phyloP scores from a whole-genome alignment of 2,888 invertebrate genomes.

The Xestobium rufovillosum region DNA sequence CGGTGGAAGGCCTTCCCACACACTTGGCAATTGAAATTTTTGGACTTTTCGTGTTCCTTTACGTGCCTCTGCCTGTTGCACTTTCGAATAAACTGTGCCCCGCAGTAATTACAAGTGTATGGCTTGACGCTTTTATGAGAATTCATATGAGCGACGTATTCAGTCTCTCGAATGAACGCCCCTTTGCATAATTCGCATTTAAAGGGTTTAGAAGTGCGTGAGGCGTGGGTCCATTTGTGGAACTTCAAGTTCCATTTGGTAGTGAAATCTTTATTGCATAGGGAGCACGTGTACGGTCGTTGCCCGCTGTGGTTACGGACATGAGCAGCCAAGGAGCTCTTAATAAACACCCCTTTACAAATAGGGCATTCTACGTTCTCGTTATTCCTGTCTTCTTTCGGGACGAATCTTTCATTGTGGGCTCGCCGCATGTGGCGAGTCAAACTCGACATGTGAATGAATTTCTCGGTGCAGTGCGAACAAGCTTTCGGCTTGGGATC shows the following conservation, averaged over 20 bases:
- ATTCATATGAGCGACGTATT: constrained; percentile 78
- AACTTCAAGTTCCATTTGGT: constrained; percentile 87
- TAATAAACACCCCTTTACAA: constrained; percentile 69
- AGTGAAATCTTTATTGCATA: constrained; percentile 79
- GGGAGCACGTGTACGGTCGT: constrained; percentile 69
- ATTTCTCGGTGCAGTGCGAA: constrained; percentile 77
- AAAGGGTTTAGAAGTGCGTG: constrained; percentile 74
- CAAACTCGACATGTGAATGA: constrained; percentile 74
- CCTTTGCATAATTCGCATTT: constrained; percentile 78
- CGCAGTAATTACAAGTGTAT: constrained; percentile 85
- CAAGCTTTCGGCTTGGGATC: constrained; percentile 77
- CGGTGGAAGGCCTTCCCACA: constrained; percentile 82
- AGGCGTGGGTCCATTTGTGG: constrained; percentile 84
- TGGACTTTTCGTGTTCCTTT: constrained; percentile 73
- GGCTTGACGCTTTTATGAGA: constrained; percentile 77
- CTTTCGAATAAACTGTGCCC: constrained; percentile 80
- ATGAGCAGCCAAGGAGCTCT: constrained; percentile 72
- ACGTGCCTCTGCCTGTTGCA: constrained; percentile 84
- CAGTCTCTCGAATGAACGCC: constrained; percentile 74
- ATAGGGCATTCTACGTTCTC: constrained; percentile 73
- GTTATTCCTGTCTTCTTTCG: constrained; percentile 51
- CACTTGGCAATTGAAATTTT: constrained; percentile 62
- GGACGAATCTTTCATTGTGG: constrained; percentile 69
- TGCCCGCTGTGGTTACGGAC: constrained; percentile 70
- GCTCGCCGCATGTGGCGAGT: constrained; percentile 75